Base-by-base conservation (phyloP, 1,140 invertebrate species). In the Heliconius melpomene region DNA sequence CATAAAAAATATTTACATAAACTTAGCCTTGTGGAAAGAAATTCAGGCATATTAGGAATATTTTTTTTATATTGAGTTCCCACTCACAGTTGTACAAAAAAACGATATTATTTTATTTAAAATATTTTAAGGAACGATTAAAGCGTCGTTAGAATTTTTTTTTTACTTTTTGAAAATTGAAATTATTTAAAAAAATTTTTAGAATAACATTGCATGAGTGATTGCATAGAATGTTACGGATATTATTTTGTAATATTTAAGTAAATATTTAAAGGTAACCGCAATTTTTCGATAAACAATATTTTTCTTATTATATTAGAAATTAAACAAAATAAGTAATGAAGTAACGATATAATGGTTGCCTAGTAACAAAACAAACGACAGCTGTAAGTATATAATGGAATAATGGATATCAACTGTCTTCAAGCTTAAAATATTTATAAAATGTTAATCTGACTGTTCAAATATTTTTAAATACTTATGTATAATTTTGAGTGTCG, bases 401-500 rank as follows among this genome's bases (percentile, higher is more conserved):
- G 23, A 66, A 66, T 66, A 66, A n/a, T 66, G 13, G 23, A 66
- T 29, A 57, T 57, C 20, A 52, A 52, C 18, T 57, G 20, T 3
- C 54, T 66, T n/a, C 5, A 66, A 66, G 26, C 9, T 26, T 66
- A 26, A 26, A 26, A 29, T 66, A 66, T 52, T 70, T 60, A 79
- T 66, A 40, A 70, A 74, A 73, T 79, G 57, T 66, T 50, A 79
- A 74, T 54, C n/a, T 38, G 16, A 32, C 46, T 70, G 40, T 70
- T 46, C 38, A 70, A 79, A 79, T 79, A 57, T 78, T 81, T 82
- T 66, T 26, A 66, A 66, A 66, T 66, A 46, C 40, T 46, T 46
- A 66, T 66, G 23, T 66, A 66, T 66, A 66, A 66, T 66, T 66
- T 77, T 81, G 81, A 81, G 84, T 90, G 88, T 90, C 85, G 87